Conservation (phyloP, 2,888 invertebrate species). For the Oscheius sp. region DNA sequence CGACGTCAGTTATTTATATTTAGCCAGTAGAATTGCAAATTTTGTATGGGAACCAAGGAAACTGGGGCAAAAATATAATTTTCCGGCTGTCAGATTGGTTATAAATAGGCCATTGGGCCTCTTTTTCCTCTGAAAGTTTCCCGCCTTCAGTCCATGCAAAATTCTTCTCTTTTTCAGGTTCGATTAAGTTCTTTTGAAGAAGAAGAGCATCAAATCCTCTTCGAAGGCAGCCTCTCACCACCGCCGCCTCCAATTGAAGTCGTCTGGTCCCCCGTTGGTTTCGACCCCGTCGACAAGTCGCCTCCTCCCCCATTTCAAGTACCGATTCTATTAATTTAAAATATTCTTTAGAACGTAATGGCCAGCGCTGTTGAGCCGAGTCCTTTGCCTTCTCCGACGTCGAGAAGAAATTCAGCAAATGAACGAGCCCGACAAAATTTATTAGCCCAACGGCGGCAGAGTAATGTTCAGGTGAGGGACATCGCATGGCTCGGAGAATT, state of each 20-base stretch:
- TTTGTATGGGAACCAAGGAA: too few relatives aligned
- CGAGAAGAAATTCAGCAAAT: conserved; percentile 46
- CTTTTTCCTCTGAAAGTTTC: too few relatives aligned
- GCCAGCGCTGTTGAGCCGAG: conserved; percentile 22
- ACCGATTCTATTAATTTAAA: background rate
- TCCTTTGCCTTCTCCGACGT: conserved; percentile 22
- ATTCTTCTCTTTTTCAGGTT: conserved; percentile 39
- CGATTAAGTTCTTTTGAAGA: conserved; percentile 44
- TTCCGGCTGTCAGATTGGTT: too few relatives aligned
- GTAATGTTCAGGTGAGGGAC: conserved; percentile 57
- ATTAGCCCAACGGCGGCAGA: conserved; percentile 59
- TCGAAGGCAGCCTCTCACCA: conserved; percentile 40
- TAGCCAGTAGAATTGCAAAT: too few relatives aligned
- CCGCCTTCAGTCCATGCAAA: too few relatives aligned
- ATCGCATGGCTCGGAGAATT: too few relatives aligned
- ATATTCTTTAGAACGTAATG: conserved; percentile 12
- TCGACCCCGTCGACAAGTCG: background rate
- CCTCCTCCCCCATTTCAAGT: conserved; percentile 17
- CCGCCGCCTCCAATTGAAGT: conserved; percentile 49
- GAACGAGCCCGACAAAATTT: conserved; percentile 52
- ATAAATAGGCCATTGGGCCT: too few relatives aligned
- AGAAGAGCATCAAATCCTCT: conserved; percentile 47
- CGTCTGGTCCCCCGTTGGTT: conserved; percentile 45
- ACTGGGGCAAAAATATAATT: too few relatives aligned
- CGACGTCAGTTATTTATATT: too few relatives aligned